phyloP scores from a whole-genome alignment of 2,797 vertebrate species.

The Sternotherus odoratus region DNA sequence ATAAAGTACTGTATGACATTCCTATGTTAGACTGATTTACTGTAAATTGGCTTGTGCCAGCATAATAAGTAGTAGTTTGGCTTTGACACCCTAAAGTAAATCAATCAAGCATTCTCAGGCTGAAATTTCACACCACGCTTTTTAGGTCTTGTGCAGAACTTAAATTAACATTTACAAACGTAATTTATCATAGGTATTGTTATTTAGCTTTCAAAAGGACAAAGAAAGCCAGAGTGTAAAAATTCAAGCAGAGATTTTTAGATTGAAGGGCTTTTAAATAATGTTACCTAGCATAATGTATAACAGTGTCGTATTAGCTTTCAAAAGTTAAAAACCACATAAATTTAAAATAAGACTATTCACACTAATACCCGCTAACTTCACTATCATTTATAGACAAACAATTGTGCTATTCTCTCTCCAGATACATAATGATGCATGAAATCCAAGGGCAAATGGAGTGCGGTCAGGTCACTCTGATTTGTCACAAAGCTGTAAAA shows the following conservation, averaged over 20 bases:
- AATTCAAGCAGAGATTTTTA: not conserved
- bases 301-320: not conserved
- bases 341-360: conserved; percentile 46
- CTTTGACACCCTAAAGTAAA: conserved; percentile 37
- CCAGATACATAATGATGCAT: conserved; percentile 33
- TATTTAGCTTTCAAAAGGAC: conserved; percentile 48
- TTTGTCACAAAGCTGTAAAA: conserved; percentile 53
- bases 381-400: conserved; percentile 45
- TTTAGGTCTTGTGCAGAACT: conserved; percentile 7
- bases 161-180: conserved; percentile 17
- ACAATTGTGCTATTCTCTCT: conserved; percentile 38
- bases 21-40: conserved; percentile 60
- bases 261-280: not conserved
- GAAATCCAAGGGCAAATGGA: conserved; percentile 54
- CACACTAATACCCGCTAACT: conserved; percentile 36
- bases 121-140: conserved; percentile 46
- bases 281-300: not conserved
- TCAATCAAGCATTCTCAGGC: conserved; percentile 51
- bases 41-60: conserved; percentile 53
- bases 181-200: conserved; percentile 55
- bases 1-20: conserved; percentile 25
- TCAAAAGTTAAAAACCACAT: not conserved
- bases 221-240: conserved; percentile 11
- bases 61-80: conserved; percentile 20
- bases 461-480: not conserved